Percentiles rank a stretch among this genome's conserved stretches.
phyloP scores from a whole-genome alignment of 2,888 invertebrate genomes.

The Beris chalybata region DNA sequence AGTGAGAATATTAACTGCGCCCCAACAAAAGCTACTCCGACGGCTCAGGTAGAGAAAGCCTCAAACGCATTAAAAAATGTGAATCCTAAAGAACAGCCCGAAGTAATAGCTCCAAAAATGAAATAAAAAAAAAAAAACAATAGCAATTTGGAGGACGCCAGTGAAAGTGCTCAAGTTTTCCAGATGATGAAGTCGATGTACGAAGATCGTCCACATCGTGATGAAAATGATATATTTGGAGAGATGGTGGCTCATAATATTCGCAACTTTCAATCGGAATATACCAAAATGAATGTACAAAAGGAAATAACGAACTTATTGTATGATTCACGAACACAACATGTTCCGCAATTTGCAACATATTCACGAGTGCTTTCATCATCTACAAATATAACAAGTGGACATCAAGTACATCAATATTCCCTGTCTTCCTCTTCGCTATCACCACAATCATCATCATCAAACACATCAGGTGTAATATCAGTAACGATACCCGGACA shows the following conservation, averaged over 20 bases:
- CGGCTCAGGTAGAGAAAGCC: not conserved
- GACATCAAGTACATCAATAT: no score
- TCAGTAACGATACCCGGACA: no score
- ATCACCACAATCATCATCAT: no score
- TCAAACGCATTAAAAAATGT: not conserved
- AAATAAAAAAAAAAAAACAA: not conserved
- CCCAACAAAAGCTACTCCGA: not conserved
- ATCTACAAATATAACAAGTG: no score
- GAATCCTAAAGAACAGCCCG: not conserved
- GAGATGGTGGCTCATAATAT: slow-evolving; percentile 26
- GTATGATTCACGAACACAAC: slow-evolving; percentile 2
- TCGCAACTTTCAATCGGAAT: slow-evolving; percentile 29
- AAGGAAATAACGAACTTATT: slow-evolving; percentile 30
- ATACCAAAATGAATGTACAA: slow-evolving; percentile 27
- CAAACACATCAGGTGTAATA: no score
- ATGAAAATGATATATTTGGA: slow-evolving; percentile 29
- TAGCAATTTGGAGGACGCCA: not conserved
- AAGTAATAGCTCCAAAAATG: not conserved
- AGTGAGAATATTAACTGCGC: not conserved
- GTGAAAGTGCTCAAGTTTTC: slow-evolving; percentile 14
- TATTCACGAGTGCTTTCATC: no score
- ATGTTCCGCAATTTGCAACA: no score
- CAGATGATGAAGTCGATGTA: slow-evolving; percentile 13
- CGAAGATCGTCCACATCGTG: not conserved
- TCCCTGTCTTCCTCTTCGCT: no score